Evolutionary conservation across 23 tunicate genomes (phyloP), one percentile per base, ranked within the genome.

Genomic region (Botrylloides violaceus): DNA sequence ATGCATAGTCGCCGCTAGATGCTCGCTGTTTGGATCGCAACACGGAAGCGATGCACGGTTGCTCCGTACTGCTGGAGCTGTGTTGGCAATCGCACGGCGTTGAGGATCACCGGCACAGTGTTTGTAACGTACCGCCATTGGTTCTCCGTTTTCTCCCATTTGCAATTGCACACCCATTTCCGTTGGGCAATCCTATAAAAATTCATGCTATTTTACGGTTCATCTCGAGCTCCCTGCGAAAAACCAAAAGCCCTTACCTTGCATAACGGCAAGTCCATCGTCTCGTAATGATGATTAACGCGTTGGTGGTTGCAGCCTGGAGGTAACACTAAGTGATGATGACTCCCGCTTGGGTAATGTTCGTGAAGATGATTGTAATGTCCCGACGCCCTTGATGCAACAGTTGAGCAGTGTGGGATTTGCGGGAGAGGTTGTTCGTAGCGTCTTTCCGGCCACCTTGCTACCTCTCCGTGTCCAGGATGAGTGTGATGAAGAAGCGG

Each of bases 301-400:
- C 81, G 36, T 21, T 39, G 77, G 61, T 28, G 38, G 48, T 28
- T 50, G 32, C 19, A 72, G 47, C 24, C 68, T 30, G 19, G 35
- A 19, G 20, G 71, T 7, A 36, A 50, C 28, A 28, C 71, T 15
- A 61, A 43, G 50, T 75, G 49, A 6, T 59, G 76, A 53, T 22
- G 76, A 21, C 37, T 71, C 60, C 71, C 53, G 59, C 71, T 68
- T 6, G 60, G 18, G 37, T 68, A 63, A 23, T 76, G 56, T 5
- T 80, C 86, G 70, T 87, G 95, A 39, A 87, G 79, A 62, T 80
- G 86, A 38, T 87, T 84, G 39, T 87, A 87, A 35, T 80, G 73
- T 5, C 82, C 76, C 12, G 95, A 87, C 6, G 74, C 74, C 26
- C 58, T 43, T 5, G 59, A 79, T 7, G 80, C 30, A 25, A 76